Evolutionary conservation across 2,797 vertebrate species (phyloP).

Genomic region (Sebastes trivittatus): DNA sequence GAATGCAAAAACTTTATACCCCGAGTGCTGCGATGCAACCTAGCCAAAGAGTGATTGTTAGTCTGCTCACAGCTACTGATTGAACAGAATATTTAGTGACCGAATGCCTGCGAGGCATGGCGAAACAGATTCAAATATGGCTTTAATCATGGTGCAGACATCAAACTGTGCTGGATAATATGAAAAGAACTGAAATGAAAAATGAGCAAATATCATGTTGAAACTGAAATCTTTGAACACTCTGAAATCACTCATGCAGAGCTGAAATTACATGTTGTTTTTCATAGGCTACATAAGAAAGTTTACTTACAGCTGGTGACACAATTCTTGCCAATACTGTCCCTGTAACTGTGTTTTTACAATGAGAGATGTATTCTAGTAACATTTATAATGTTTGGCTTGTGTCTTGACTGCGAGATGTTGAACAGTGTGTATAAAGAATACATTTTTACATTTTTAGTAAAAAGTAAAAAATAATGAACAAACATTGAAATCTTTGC

Average conservation of each 20-base stretch:
- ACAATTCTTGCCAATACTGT: background rate
- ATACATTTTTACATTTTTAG: background rate
- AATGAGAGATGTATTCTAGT: background rate
- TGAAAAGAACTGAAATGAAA: background rate
- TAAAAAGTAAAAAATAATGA: background rate
- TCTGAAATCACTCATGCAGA: background rate
- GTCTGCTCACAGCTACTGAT: background rate
- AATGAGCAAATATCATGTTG: background rate
- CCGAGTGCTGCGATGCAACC: background rate
- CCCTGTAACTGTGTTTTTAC: background rate
- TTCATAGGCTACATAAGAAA: background rate
- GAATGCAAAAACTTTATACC: background rate
- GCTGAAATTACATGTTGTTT: background rate
- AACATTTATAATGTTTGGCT: background rate
- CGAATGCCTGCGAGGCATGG: background rate
- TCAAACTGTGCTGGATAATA: background rate
- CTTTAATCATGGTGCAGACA: slow-evolving; percentile 3
- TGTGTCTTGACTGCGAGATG: background rate
- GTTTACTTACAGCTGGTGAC: background rate
- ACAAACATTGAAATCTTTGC: background rate
- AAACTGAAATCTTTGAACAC: background rate
- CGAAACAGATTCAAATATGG: background rate
- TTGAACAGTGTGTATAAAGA: background rate
- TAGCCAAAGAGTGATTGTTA: background rate
- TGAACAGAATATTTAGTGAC: slow-evolving; percentile 7